Conservation (phyloP, 2,113 vertebrate genomes). For the Toxostoma redivivum region DNA sequence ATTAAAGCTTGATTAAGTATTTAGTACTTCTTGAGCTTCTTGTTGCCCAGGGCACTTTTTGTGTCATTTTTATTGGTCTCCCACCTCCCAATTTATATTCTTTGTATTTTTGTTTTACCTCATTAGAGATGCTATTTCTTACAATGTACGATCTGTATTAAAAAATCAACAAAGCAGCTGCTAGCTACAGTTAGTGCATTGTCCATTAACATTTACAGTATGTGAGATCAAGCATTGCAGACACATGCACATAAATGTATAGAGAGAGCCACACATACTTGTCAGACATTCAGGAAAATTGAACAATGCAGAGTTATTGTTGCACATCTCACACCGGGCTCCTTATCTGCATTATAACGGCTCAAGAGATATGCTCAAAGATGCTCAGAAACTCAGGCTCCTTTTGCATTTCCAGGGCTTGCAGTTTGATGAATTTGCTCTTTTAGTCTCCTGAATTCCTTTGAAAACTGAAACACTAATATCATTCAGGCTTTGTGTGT, state of each 20-base stretch:
- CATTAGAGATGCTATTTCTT: background rate
- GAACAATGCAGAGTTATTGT: background rate
- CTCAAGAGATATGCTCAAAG: background rate
- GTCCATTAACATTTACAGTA: background rate
- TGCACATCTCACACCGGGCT: background rate
- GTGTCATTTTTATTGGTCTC: background rate
- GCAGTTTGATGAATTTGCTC: background rate
- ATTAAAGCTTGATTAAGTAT: constrained; percentile 34
- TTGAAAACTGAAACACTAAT: background rate
- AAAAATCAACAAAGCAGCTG: constrained; percentile 18
- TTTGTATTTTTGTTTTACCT: background rate
- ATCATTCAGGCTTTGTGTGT: background rate
- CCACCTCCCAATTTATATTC: background rate
- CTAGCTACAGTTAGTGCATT: background rate
- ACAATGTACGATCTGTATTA: constrained; percentile 10
- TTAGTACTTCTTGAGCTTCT: background rate
- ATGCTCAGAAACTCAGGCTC: background rate
- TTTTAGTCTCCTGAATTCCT: background rate
- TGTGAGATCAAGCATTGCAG: background rate
- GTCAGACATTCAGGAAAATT: constrained; percentile 22
- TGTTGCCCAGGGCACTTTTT: background rate
- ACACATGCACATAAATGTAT: background rate
- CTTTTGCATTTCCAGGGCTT: background rate
- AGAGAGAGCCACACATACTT: background rate
- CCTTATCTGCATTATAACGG: background rate